Conservation (phyloP, 2,797 vertebrate species). For the Avahi laniger region DNA sequence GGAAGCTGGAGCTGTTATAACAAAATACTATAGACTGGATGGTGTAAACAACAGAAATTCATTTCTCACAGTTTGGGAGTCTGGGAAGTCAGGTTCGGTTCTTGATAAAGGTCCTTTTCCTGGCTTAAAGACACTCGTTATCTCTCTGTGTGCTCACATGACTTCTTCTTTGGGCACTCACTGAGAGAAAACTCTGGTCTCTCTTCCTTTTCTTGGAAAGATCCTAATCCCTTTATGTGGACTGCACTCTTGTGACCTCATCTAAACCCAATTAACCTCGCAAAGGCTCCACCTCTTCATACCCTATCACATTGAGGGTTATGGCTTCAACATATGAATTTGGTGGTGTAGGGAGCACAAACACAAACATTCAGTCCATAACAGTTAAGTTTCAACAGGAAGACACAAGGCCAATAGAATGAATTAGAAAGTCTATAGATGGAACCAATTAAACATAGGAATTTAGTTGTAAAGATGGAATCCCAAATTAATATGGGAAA, state of each 20-base stretch:
- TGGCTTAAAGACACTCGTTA: background rate
- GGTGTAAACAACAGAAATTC: background rate
- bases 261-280: background rate
- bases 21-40: background rate
- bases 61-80: background rate
- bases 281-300: background rate
- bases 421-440: background rate
- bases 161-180: background rate
- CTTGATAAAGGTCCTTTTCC: background rate
- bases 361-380: background rate
- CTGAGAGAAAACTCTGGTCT: background rate
- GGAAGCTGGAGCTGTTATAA: background rate
- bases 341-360: background rate
- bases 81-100: background rate
- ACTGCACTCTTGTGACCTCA: background rate
- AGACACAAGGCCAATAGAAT: constrained; percentile 23
- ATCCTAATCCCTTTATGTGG: background rate
- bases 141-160: background rate
- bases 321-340: background rate
- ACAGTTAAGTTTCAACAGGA: background rate
- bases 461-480: constrained; percentile 1
- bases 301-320: background rate
- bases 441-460: background rate
- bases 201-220: background rate
- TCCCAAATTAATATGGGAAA: background rate